Conservation (phyloP, 2,888 invertebrate species). For the Rhyacophila evoluta region DNA sequence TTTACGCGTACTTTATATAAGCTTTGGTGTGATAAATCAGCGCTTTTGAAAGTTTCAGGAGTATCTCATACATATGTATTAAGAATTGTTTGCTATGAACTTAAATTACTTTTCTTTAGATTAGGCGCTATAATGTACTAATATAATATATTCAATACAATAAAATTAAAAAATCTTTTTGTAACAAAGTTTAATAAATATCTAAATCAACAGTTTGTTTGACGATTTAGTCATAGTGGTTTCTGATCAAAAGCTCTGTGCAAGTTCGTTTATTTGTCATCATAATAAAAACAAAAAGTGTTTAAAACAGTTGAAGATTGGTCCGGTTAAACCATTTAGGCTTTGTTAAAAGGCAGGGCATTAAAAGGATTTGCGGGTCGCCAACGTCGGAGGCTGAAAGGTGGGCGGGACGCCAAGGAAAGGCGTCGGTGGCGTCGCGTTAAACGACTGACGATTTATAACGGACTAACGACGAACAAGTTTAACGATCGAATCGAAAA, state of each 20-base stretch:
- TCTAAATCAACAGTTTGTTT: not conserved
- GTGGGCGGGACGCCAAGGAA: too few species aligned
- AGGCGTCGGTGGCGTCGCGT: constrained; percentile 23
- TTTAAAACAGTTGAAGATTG: constrained; percentile 31
- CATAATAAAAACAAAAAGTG: constrained; percentile 24
- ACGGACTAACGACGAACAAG: constrained; percentile 16
- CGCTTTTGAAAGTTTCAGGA: too few species aligned
- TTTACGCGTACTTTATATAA: too few species aligned
- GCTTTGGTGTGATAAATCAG: too few species aligned
- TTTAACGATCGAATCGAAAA: constrained; percentile 22
- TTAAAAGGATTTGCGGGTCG: constrained; percentile 16
- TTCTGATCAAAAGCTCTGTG: not conserved
- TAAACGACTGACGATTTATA: constrained; percentile 42
- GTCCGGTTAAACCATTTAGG: constrained; percentile 35
- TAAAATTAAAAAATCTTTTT: too few species aligned
- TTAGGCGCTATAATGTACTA: too few species aligned
- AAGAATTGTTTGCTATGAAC: too few species aligned
- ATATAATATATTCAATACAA: too few species aligned
- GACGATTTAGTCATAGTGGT: not conserved
- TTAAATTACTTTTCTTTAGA: too few species aligned
- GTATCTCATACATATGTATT: too few species aligned
- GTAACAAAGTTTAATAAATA: too few species aligned
- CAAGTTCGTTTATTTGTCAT: not conserved
- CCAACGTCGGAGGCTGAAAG: not conserved
- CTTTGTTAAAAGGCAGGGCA: constrained; percentile 22